These are phyloP conservation scores for Lithophane semibrunnea DNA, from an alignment of 2,888 invertebrate species.

Conservation along the genomic window DNA sequence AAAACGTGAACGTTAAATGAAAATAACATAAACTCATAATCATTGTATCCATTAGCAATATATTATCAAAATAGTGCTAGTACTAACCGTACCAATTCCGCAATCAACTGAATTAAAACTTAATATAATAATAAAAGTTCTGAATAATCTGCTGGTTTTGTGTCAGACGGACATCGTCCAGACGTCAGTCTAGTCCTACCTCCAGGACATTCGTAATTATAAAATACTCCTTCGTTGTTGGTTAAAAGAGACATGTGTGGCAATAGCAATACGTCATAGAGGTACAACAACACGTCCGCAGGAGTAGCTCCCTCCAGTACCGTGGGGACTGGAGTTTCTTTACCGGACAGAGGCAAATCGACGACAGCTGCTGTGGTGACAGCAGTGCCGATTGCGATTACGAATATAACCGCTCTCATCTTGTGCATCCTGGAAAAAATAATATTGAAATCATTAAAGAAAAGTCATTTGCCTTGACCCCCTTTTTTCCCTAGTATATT, in stretches of 20 bases:
- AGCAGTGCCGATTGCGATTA: conserved; percentile 1
- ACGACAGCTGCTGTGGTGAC: neutral
- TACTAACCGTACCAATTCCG: no score
- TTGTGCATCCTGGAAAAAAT: conserved; percentile 20
- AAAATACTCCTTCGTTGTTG: neutral
- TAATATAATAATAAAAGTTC: neutral
- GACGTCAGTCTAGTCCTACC: neutral
- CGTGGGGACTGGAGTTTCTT: neutral
- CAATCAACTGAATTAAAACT: neutral
- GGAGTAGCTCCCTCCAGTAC: conserved; percentile 6
- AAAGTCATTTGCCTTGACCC: neutral
- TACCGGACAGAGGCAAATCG: neutral
- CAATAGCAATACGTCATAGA: conserved; percentile 35
- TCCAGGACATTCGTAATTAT: neutral
- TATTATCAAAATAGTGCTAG: neutral
- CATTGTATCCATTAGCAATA: no score
- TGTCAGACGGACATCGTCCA: neutral
- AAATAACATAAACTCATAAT: no score
- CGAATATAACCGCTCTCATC: conserved; percentile 21
- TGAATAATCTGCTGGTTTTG: neutral
- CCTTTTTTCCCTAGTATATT: no score
- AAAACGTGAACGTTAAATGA: no score
- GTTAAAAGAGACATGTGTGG: neutral
- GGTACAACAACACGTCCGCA: conserved; percentile 28
- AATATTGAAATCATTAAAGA: neutral